A percentile compares a stretch with the other conserved stretches of the same genome.
phyloP scores from a whole-genome alignment of 92 coral and sea anemone genomes.

The Parazoanthus darwini region DNA sequence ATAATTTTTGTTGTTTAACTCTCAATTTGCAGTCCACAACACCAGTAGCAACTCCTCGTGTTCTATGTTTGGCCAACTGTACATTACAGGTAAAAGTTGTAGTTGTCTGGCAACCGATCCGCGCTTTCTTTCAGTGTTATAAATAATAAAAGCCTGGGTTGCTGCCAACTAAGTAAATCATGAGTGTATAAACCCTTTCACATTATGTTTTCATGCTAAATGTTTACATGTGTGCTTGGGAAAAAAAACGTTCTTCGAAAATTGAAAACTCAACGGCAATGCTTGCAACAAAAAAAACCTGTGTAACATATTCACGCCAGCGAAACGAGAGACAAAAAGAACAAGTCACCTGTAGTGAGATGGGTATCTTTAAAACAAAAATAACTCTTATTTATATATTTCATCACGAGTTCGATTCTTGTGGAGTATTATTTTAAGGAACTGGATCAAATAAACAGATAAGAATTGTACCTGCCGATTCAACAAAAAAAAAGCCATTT shows the following conservation, averaged over 20 bases:
- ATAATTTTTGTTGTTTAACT: no score
- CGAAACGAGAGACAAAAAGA: no score
- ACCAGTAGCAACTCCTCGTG: not conserved
- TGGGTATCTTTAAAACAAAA: not conserved
- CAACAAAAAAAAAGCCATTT: no score
- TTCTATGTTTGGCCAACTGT: not conserved
- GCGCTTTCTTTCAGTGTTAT: not conserved
- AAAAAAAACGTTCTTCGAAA: not conserved
- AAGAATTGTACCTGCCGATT: not conserved
- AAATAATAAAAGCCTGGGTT: no score
- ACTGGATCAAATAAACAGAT: not conserved
- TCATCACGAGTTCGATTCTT: no score
- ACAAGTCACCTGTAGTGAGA: not conserved
- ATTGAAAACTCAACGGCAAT: not conserved
- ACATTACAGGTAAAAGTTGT: not conserved
- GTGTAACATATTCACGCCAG: no score
- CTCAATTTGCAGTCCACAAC: not conserved
- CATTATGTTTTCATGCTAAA: no score
- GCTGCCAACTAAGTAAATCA: not conserved
- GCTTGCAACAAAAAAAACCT: not conserved
- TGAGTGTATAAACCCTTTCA: not conserved
- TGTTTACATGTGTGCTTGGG: not conserved
- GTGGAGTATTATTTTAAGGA: no score
- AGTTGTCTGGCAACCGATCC: conserved; percentile 1
- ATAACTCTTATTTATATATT: not conserved